Conservation (phyloP, 2,888 invertebrate genomes). For the Phyto melanocephala region DNA sequence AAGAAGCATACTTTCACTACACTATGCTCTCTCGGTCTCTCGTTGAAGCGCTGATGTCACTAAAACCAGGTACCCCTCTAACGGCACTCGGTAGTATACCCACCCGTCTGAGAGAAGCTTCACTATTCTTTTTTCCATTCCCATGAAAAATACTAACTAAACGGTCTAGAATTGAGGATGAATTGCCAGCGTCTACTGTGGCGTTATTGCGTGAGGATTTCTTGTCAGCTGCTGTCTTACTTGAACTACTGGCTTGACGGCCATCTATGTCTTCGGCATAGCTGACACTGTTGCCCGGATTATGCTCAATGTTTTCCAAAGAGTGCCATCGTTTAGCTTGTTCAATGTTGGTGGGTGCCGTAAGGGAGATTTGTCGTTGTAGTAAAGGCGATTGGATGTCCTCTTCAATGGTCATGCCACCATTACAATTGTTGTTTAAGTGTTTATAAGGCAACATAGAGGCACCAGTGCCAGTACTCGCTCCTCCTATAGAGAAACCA, state of each 20-base stretch:
- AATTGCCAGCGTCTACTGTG: constrained; percentile 69
- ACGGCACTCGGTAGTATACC: constrained; percentile 75
- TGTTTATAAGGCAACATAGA: constrained; percentile 72
- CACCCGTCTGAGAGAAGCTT: constrained; percentile 74
- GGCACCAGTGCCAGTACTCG: constrained; percentile 38
- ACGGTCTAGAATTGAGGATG: constrained; percentile 84
- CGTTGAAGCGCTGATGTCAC: constrained; percentile 73
- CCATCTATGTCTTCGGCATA: constrained; percentile 75
- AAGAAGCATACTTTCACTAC: constrained; percentile 56
- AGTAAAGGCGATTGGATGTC: constrained; percentile 76
- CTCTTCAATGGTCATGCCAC: constrained; percentile 76
- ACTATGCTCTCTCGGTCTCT: constrained; percentile 79
- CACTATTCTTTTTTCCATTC: constrained; percentile 84
- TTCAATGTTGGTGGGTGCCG: constrained; percentile 76
- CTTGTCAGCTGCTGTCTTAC: constrained; percentile 70
- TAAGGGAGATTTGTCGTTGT: constrained; percentile 78
- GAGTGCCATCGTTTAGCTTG: constrained; percentile 88
- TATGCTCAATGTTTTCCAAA: constrained; percentile 83
- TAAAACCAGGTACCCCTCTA: constrained; percentile 76
- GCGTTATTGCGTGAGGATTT: constrained; percentile 66
- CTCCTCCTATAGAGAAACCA: constrained; percentile 32
- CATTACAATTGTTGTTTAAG: constrained; percentile 79
- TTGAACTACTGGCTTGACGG: constrained; percentile 50
- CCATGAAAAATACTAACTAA: constrained; percentile 87
- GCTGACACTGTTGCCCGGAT: constrained; percentile 71